Base-by-base conservation (phyloP, 2,888 invertebrate genomes). In the Ypsolopha sequella region DNA sequence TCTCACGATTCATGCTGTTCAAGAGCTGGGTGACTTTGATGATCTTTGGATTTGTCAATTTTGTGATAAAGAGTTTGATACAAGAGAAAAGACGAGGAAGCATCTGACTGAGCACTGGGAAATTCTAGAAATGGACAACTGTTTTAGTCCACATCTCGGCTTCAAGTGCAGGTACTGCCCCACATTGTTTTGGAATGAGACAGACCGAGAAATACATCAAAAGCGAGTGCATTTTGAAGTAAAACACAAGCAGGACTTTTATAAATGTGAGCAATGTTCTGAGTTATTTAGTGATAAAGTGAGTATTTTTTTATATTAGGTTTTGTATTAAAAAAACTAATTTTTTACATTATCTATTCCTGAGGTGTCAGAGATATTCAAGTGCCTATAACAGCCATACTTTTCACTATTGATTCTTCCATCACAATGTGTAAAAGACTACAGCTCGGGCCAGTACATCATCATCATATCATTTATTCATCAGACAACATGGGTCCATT, bases 41-140 rank as follows among this genome's bases (percentile, higher is more conserved):
- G 76, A 85, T 53, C 61, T 87, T 1, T 87, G 85, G 80, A 60
- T 85, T 4, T 88, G 88, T 64, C 88, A 88, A 66, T 82, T 88
- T 60, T 88, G 88, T 66, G 82, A 87, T 44, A 76, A 77, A 39
- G 86, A 86, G 55, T 88, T 87, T 73, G 69, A 77, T 41, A 68
- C 73, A 24, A 59, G 87, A 43, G 75, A 71, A 54, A 57, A 60
- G 0, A 75, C 82, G 0, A 68, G 87, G 41, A 60, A 57, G 6
- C 85, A 81, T 61, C 61, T 81, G 55, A 73, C 73, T 0, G 74
- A 72, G 41, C 87, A 84, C 57, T 80, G 70, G 73, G 66, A 71
- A 45, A 55, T 55, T 14, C 61, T 77, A 36, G 79, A 80, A 46
- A 73, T 67, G 64, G 77, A 80, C 54, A 86, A 85, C 55, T 86